phyloP scores from a whole-genome alignment of 2,113 vertebrate genomes.

The Greenwoodochromis staneri region DNA sequence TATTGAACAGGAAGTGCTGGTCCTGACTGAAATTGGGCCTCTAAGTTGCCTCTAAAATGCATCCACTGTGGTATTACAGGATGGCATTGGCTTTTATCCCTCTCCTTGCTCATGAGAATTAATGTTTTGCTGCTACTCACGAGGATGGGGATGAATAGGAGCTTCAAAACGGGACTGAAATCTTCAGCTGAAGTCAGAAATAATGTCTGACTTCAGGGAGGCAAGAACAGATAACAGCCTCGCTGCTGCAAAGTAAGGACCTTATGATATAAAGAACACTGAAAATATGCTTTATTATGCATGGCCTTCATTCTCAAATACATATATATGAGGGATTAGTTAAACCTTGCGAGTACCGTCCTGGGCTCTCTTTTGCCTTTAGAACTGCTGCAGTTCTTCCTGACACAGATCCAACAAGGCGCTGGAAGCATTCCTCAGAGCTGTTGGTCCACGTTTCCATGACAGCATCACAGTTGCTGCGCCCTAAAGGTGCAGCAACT shows the following conservation, averaged over 20 bases:
- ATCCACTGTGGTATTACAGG: not conserved
- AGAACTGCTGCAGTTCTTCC: not conserved
- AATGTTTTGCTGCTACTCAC: not conserved
- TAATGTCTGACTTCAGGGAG: not conserved
- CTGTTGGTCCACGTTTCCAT: not conserved
- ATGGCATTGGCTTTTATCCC: not conserved
- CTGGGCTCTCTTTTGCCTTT: not conserved
- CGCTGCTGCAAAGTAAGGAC: not conserved
- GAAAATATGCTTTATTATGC: not conserved
- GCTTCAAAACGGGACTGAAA: not conserved
- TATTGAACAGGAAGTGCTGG: not conserved
- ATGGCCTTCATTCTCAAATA: not conserved
- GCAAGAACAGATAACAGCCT: not conserved
- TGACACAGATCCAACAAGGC: not conserved
- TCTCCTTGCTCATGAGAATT: not conserved
- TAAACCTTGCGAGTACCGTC: rapidly evolving
- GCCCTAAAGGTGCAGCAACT: not conserved
- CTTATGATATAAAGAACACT: not conserved
- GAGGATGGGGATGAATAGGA: not conserved
- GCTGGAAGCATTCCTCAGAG: not conserved
- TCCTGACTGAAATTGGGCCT: not conserved
- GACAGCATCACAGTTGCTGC: not conserved
- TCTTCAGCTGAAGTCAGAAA: not conserved
- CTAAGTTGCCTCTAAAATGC: not conserved
- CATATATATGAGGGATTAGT: not conserved